Evolutionary conservation across 2,113 vertebrate genomes (phyloP).

Genomic region (Psettodes erumei): DNA sequence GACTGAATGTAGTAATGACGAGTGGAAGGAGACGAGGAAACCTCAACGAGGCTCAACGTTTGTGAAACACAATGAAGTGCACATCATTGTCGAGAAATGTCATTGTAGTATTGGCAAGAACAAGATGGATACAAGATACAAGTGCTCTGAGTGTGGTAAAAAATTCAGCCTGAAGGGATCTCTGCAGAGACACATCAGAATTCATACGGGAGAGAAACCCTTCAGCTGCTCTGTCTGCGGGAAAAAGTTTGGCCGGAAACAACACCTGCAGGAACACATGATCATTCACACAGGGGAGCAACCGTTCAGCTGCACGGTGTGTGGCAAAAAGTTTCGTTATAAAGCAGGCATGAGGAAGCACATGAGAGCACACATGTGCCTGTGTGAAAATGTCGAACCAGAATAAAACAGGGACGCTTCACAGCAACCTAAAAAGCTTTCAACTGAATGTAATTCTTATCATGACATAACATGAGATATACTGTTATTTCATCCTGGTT

Average conservation of each 20-base stretch:
- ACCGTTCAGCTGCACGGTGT: neutral
- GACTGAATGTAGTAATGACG: slow-evolving; percentile 9
- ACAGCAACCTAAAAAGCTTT: too few species aligned
- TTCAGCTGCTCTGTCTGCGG: slow-evolving; percentile 15
- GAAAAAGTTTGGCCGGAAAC: slow-evolving; percentile 7
- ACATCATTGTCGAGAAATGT: neutral
- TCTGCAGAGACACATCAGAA: slow-evolving; percentile 1
- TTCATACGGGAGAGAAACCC: slow-evolving; percentile 3
- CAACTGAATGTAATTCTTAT: too few species aligned
- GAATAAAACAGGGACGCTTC: too few species aligned
- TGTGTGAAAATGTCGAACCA: neutral
- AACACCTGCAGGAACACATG: neutral
- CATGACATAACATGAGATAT: too few species aligned
- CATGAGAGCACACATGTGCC: neutral
- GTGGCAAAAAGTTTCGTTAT: slow-evolving; percentile 2
- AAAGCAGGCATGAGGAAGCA: slow-evolving; percentile 7
- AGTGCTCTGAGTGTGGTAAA: neutral
- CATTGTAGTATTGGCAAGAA: neutral
- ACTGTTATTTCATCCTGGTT: too few species aligned
- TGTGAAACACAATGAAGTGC: neutral
- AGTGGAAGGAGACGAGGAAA: neutral
- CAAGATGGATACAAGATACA: too few species aligned
- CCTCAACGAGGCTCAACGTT: neutral
- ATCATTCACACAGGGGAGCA: slow-evolving; percentile 1
- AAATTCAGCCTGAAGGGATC: neutral